These are phyloP conservation scores for Sarcophaga subvicina DNA, from an alignment of 2,888 invertebrate genomes.

Conservation along the genomic window DNA sequence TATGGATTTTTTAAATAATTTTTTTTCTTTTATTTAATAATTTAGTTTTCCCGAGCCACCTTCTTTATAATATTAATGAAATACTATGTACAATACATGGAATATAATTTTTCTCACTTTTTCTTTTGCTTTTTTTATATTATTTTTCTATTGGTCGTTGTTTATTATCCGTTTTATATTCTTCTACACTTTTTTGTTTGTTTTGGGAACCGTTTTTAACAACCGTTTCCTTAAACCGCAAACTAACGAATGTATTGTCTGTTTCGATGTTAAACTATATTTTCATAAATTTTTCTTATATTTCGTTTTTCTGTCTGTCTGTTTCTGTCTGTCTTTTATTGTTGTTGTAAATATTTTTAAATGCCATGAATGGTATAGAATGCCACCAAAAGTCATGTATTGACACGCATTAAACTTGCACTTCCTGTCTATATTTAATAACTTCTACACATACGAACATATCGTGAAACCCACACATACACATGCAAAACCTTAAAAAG, in stretches of 20 bases:
- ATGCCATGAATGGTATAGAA: slow-evolving; percentile 39
- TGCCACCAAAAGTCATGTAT: slow-evolving; percentile 35
- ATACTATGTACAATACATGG: not conserved
- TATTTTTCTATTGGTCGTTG: not conserved
- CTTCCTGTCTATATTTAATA: slow-evolving; percentile 61
- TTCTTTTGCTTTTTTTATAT: not conserved
- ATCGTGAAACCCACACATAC: not conserved
- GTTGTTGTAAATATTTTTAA: slow-evolving; percentile 38
- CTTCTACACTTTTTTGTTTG: not conserved
- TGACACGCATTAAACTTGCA: slow-evolving; percentile 71
- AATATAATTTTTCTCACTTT: slow-evolving; percentile 20
- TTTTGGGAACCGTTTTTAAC: slow-evolving; percentile 39
- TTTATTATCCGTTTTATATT: not conserved
- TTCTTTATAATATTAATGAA: too few relatives aligned
- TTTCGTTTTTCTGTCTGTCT: slow-evolving; percentile 6
- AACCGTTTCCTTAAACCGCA: slow-evolving; percentile 64
- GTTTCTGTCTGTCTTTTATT: slow-evolving; percentile 12
- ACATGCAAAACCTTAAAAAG: not conserved
- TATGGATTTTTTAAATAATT: too few relatives aligned
- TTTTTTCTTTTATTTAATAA: too few relatives aligned
- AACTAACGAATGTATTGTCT: slow-evolving; percentile 64
- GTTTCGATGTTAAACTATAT: slow-evolving; percentile 13
- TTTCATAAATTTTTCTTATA: slow-evolving; percentile 39
- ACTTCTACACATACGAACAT: slow-evolving; percentile 11
- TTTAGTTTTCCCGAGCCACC: too few relatives aligned